Base-by-base conservation (phyloP, 2,888 invertebrate species). In the Drosophila mercatorum region DNA sequence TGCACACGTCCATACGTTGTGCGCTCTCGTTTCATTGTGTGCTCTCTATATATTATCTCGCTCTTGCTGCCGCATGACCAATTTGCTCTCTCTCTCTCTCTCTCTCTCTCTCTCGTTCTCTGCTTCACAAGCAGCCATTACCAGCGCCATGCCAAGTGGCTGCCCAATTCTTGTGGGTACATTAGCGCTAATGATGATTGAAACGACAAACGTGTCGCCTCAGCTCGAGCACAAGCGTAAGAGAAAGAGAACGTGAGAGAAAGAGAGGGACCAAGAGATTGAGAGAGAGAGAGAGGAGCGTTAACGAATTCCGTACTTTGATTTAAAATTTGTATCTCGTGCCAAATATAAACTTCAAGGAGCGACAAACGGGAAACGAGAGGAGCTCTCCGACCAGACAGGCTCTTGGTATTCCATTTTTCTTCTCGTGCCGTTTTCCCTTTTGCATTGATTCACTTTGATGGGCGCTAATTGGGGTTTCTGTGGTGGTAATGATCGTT, bases 121-220 rank as follows among this genome's bases (percentile, higher is more conserved):
- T 46, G 22, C 38, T 46, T 52, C 38, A 28, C 43, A 40, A 44
- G 47, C 52, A 65, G 60, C 44, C 53, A 52, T 61, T 55, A 57
- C 75, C 64, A 62, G 64, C 44, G 51, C 64, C 72, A 63, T 53
- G 70, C 69, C 71, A 73, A 79, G 77, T 73, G 72, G 78, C 79
- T 84, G 84, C 91, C 89, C 91, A 92, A 92, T 92, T 92, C 92
- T 92, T 93, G 93, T 92, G 93, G 93, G 93, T 93, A 92, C 92
- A 93, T 93, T 93, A 93, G 92, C 89, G 78, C 92, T 93, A 93
- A 93, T 93, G 93, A 93, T 93, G 93, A 93, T 93, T 93, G 92
- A 93, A 93, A 92, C 92, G 92, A 76, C 75, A 86, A 88, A 86
- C 89, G 89, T 89, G 86, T 84, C 83, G 85, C 84, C 70, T 57